Evolutionary conservation across 2,113 vertebrate genomes (phyloP).

Genomic region (Chamaetylas fuelleborni): DNA sequence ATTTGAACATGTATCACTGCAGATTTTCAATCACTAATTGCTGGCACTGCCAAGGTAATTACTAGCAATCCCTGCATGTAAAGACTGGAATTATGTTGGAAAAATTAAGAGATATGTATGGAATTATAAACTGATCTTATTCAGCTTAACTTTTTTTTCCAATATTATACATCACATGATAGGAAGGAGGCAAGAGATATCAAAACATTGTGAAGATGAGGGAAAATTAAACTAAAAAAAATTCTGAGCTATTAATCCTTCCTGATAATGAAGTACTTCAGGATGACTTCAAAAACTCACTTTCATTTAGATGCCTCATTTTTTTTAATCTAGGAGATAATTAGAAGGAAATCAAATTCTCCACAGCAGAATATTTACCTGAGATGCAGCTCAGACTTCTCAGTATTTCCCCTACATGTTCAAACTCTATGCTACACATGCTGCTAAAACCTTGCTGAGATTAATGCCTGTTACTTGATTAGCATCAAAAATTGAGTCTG

Average conservation of each 20-base stretch:
- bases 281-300: constrained; percentile 54
- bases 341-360: constrained; percentile 72
- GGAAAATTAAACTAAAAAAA: constrained; percentile 35
- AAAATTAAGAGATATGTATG: not conserved
- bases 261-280: constrained; percentile 60
- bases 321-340: constrained; percentile 75
- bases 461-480: not conserved
- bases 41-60: not conserved
- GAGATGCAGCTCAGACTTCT: not conserved
- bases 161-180: not conserved
- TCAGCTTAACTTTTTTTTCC: not conserved
- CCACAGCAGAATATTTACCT: constrained; percentile 60
- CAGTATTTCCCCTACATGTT: not conserved
- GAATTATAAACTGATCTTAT: not conserved
- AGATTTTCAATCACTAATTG: not conserved
- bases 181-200: not conserved
- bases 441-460: constrained; percentile 11
- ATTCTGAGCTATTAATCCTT: constrained; percentile 50
- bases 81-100: not conserved
- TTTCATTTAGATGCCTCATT: constrained; percentile 70
- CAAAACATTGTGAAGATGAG: constrained; percentile 11
- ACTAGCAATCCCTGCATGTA: not conserved
- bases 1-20: not conserved
- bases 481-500: not conserved
- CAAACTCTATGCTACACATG: not conserved